Evolutionary conservation across 2,113 vertebrate genomes (phyloP), one percentile per base, ranked within the genome.

Genomic region (Nyctibius bracteatus): DNA sequence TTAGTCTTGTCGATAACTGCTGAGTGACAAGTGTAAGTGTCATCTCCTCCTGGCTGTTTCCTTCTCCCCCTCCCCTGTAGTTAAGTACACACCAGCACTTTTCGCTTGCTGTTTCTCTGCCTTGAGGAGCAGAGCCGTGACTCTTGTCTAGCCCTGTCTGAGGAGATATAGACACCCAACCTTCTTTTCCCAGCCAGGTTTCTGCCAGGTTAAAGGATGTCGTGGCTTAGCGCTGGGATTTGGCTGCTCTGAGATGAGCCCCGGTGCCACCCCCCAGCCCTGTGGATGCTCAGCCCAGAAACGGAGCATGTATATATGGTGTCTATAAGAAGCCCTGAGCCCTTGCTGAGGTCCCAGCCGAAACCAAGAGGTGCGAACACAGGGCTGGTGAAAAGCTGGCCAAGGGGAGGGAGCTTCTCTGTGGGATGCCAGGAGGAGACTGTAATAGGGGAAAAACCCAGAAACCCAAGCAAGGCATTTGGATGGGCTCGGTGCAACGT

Each of bases 1-100:
- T 97, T 95, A 97, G 92, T 91, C 93, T 94, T 92, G 96, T 97
- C 95, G 96, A 67, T 95, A 97, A 94, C 72, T 79, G 86, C 83
- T 87, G 92, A 93, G 66, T 68, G 84, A 94, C 57, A 58, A 86
- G 63, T 16, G 25, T 31, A 47, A 72, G 80, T 65, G 79, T 17
- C 41, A 46, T 81, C 30, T 94, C 62, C 66, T 72, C 68, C 80
- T 63, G 66, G 54, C 12, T 83, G 67, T 30, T 77, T 75, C 67
- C 80, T 83, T 83, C 83, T 86, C 54, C 82, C 52, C 31, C 10
- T 92, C 33, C 58, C 31, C 37, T 72, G 28, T 33, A 15, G 59
- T 86, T 67, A 54, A 61, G 54, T 6, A 39, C 46, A 41, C 24
- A 30, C 8, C 28, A 27, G 57, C 39, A 84, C 18, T 89, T 57